phyloP scores from a whole-genome alignment of 2,113 vertebrate species.

The Pontoporia blainvillei region DNA sequence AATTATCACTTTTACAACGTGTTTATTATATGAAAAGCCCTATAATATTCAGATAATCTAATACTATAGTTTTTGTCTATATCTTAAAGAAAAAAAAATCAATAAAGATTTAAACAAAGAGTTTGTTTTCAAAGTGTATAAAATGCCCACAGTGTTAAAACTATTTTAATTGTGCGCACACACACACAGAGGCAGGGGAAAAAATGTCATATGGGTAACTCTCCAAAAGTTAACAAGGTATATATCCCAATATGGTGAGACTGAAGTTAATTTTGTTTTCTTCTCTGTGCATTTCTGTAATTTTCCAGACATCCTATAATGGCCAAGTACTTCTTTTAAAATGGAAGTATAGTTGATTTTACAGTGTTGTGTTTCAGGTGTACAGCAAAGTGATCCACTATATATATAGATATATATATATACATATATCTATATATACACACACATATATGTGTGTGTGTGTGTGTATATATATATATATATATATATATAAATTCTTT shows the following conservation, averaged over 20 bases:
- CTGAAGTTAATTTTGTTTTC: not conserved
- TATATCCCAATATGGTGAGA: not conserved
- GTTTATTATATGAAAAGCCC: slow-evolving; percentile 36
- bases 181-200: not conserved
- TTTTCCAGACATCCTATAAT: not conserved
- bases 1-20: slow-evolving; percentile 25
- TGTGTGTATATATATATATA: no score
- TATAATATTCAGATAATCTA: not conserved
- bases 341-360: not conserved
- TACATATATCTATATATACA: no score
- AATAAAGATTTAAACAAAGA: not conserved
- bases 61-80: not conserved
- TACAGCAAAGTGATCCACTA: not conserved
- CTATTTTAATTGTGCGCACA: not conserved
- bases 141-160: not conserved
- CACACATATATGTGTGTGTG: not conserved
- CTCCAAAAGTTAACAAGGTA: not conserved
- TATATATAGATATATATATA: not conserved
- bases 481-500: no score
- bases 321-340: not conserved
- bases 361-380: not conserved
- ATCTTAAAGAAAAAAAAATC: not conserved
- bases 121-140: slow-evolving; percentile 7
- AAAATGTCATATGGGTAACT: not conserved
- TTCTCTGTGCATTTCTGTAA: slow-evolving; percentile 4